Conservation (phyloP, 2,888 invertebrate species). For the Drosophila infuscata region DNA sequence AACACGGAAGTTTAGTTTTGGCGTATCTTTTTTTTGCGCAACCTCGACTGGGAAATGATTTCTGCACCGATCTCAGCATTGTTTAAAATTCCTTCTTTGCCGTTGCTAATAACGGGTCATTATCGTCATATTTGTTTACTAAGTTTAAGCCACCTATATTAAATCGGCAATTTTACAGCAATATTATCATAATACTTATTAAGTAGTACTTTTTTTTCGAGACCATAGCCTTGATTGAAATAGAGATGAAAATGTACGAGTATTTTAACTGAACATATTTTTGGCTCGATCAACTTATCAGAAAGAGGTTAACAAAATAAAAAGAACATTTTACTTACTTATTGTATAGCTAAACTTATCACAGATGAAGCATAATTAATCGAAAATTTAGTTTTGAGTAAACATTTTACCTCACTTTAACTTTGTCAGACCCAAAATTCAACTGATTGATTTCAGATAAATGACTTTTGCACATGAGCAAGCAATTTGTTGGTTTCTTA, state of each 20-base stretch:
- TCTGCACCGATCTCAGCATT: conserved; percentile 68
- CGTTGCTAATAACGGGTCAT: conserved; percentile 80
- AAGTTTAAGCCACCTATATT: conserved; percentile 51
- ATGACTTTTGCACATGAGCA: conserved; percentile 32
- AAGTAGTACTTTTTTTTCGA: not conserved
- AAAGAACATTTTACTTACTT: not conserved
- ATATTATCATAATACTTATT: conserved; percentile 36
- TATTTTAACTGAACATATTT: not conserved
- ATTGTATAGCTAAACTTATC: not conserved
- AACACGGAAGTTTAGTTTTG: conserved; percentile 71
- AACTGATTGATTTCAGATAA: conserved; percentile 10
- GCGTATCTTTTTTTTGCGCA: conserved; percentile 30
- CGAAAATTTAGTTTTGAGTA: not conserved
- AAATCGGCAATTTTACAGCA: conserved; percentile 19
- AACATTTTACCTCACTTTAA: not conserved
- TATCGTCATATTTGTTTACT: conserved; percentile 79
- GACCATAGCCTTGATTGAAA: not conserved
- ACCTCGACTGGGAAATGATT: conserved; percentile 29
- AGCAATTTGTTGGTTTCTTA: conserved; percentile 12
- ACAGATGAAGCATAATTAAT: not conserved
- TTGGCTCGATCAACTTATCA: not conserved
- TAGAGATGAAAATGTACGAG: not conserved
- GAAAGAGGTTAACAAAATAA: not conserved
- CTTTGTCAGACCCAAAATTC: not conserved
- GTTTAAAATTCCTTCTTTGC: conserved; percentile 51